Base-by-base conservation (phyloP, 1,140 invertebrate species). In the Calliphora vicina region DNA sequence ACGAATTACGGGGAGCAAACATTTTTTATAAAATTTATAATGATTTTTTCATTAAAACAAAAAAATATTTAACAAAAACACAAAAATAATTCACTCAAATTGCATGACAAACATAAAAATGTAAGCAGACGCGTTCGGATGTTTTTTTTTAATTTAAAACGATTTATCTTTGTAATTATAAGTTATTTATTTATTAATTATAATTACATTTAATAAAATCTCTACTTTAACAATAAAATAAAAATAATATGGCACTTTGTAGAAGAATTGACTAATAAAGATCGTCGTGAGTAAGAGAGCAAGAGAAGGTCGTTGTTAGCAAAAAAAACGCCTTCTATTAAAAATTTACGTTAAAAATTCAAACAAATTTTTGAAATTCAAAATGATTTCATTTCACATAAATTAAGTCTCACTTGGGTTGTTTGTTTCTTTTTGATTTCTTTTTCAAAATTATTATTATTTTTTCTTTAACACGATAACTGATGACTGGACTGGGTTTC, bases 1-100 rank as follows among this genome's bases (percentile, higher is more conserved):
- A 90, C 84, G 89, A 90, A 84, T 90, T 90, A 84, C 88, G 86
- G 83, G 89, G 89, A 80, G 89, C 89, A 84, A 90, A 90, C 89
- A 90, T 90, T 83, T 86, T 83, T 35, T 23, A 72, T 42, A 78
- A 42, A 43, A 23, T 78, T 78, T 45, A 8, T 23, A 78, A 78
- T 73, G 81, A 45, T 23, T 57, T 81, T 71, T 67, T 81, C 61
- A 25, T 29, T 61, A 25, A 81, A n/a, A 81, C 5, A 35, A 25
- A 42, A 78, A 15, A 78, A 80, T 15, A 72, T 42, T n/a, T 35
- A 42, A 76, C 27, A 35, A 27, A 76, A 20, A 12, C 10, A 43
- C 35, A 78, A 43, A 13, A 1, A 29, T 8, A 43, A 45, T 43
- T 45, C 17, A 50, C 45, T 50, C 13, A 50, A 17, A 13, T 35